Evolutionary conservation across 2,797 vertebrate genomes (phyloP), one percentile per base, ranked within the genome.

Genomic region (Gorsachius magnificus): DNA sequence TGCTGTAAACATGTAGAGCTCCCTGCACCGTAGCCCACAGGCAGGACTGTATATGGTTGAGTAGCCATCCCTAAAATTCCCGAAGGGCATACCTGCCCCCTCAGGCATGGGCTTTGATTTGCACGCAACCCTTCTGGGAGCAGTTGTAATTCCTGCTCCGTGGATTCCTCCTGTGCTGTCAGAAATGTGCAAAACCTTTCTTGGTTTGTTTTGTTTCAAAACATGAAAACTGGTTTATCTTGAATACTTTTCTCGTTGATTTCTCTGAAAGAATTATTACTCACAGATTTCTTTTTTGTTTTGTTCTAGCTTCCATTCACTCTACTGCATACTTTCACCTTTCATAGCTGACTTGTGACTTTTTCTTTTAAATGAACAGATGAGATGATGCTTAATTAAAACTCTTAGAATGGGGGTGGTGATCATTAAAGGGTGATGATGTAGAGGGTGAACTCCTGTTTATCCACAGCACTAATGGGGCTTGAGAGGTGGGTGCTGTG

Each of bases 351-450:
- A 90, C 74, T 84, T 1, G 1, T 1, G 3, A 58, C 46, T 75
- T 93, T 72, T 87, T 86, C 46, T 81, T 90, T 93, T 91, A 83
- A 91, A 91, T 84, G 22, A 89, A 45, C 31, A 33, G 1, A 4
- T 56, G 87, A 93, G 63, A 57, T 86, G 50, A 56, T 81, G 43
- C 51, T 65, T 93, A 92, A 87, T 96, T 94, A 95, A 66, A 85
- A 90, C 41, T 80, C 18, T 57, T 71, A 53, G 31, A n/a, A 71
- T 85, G 80, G 72, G 53, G 83, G 51, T 91, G 68, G 35, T 83
- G 77, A 77, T 93, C 83, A 60, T 84, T 95, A 87, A 76, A 94
- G 81, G 46, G 61, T 94, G 93, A 75, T 94, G 93, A 93, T 90
- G 76, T 89, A 71, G 80, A 72, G 21, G 33, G 31, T 83, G 83